Conservation (phyloP, 2,797 vertebrate genomes). For the Heliangelus exortis region DNA sequence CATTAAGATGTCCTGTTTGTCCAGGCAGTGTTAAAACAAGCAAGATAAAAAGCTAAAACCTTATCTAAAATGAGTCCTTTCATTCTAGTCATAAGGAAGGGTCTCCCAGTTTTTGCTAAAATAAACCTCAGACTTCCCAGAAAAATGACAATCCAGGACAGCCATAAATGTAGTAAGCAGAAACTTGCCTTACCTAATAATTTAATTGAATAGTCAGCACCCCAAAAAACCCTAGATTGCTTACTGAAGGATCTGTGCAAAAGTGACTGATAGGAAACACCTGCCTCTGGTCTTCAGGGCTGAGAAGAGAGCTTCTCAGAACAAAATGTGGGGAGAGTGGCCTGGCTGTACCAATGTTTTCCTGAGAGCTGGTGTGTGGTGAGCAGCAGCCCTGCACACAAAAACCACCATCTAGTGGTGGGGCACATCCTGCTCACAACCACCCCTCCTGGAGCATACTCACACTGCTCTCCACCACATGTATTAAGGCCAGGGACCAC, state of each 20-base stretch:
- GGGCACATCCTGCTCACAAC: not conserved
- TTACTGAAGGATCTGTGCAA: not conserved
- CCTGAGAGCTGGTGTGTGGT: not conserved
- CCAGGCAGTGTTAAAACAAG: not conserved
- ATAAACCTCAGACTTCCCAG: not conserved
- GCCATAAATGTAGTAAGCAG: not conserved
- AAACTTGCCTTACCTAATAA: not conserved
- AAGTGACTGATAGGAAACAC: not conserved
- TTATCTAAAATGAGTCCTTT: not conserved
- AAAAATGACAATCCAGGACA: not conserved
- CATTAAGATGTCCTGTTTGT: not conserved
- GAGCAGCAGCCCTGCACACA: not conserved
- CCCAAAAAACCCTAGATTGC: not conserved
- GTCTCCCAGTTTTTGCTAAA: not conserved
- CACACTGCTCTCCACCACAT: not conserved
- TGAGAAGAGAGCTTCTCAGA: not conserved
- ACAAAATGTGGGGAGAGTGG: not conserved
- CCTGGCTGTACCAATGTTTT: not conserved
- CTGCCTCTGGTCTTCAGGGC: not conserved
- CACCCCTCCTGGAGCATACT: accelerated
- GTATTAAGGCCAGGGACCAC: not conserved
- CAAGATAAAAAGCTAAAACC: not conserved
- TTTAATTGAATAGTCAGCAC: not conserved
- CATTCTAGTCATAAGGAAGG: not conserved
- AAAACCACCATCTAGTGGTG: accelerated